Percentiles rank a stretch among this genome's conserved stretches.
These are phyloP conservation scores for Lasioglossum malachurum DNA, from an alignment of 2,888 invertebrate genomes.

Conservation along the genomic window DNA sequence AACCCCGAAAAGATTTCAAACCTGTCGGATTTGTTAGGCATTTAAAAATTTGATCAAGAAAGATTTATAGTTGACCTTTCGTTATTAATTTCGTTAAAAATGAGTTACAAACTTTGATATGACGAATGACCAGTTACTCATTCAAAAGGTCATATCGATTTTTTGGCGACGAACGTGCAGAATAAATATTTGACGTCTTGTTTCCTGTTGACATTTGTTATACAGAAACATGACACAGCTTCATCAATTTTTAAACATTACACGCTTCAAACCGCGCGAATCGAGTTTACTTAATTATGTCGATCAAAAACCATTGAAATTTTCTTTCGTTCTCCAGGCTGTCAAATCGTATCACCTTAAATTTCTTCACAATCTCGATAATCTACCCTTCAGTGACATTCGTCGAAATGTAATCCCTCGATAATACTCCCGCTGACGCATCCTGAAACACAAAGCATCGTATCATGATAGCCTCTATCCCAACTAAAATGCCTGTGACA, in stretches of 20 bases:
- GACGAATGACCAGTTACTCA: not conserved
- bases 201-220: not conserved
- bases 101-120: not conserved
- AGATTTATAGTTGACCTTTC: not conserved
- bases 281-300: not conserved
- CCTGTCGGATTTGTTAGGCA: too few species aligned
- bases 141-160: not conserved
- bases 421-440: conserved; percentile 45
- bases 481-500: conserved; percentile 11
- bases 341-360: conserved; percentile 20
- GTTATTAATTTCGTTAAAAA: not conserved
- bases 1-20: too few species aligned
- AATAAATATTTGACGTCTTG: not conserved
- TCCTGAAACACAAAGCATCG: conserved; percentile 22
- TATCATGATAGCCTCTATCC: conserved; percentile 1
- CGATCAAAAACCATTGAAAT: not conserved
- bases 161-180: not conserved
- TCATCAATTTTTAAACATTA: not conserved
- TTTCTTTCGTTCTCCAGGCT: not conserved
- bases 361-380: conserved; percentile 30
- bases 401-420: conserved; percentile 44
- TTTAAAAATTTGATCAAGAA: too few species aligned
- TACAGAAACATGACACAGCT: not conserved
- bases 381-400: conserved; percentile 14
- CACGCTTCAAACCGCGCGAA: not conserved